Base-by-base conservation (phyloP, 2,888 invertebrate species). In the Orchestes rusci region DNA sequence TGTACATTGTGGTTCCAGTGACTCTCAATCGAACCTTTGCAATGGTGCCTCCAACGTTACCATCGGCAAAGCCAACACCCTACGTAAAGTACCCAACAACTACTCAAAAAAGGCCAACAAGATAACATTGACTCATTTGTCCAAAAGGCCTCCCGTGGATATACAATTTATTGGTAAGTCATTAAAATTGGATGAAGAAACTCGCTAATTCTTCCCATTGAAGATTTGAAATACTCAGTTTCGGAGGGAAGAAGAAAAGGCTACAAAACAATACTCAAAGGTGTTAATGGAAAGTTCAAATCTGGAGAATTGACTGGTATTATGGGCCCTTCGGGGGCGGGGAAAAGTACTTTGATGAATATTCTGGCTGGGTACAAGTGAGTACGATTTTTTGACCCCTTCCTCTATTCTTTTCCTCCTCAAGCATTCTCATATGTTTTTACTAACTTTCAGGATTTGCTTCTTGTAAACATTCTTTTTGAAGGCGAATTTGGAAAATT, bases 231-330 rank as follows among this genome's bases (percentile, higher is more conserved):
- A 35, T 94, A 92, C 71, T 87, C 88, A 12, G 89, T 94, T 39
- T 84, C 89, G 36, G 90, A 91, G 60, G 85, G 88, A 13, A 73
- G 84, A 52, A 77, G 80, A 64, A 75, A 83, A 53, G 88, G 88
- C 4, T 84, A 83, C 66, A 93, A 93, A 68, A 84, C 87, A 3
- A 61, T 61, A 36, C 50, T 61, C 35, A 92, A 91, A 70, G 80
- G 84, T 56, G 83, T 95, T 43, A 88, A 85, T 59, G 95, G 95
- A 5, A 84, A 84, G 62, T 91, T 93, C 66, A 76, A 78, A 56
- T 88, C 87, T 50, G 90, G 94, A n/a, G 89, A 93, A 63, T 73
- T 95, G 56, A 91, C 92, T 1, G 94, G 92, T 19, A 93, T 95
- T 47, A 93, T 95, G 93, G 95, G 95, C 20, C 94, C 95, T 19